Percentiles rank a stretch among this genome's conserved stretches.
Conservation (phyloP, 2,888 invertebrate species). For the Lydus trimaculatus region DNA sequence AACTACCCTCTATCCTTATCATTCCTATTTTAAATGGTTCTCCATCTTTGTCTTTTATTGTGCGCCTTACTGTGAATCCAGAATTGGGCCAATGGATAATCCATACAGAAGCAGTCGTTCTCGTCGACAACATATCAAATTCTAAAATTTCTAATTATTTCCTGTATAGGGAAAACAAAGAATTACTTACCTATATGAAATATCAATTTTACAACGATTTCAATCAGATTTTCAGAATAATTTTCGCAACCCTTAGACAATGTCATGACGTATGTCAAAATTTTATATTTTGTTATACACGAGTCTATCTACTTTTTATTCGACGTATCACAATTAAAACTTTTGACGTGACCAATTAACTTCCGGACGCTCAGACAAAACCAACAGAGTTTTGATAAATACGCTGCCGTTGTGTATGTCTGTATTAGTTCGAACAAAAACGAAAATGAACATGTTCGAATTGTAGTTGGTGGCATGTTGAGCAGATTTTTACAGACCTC, state of each 20-base stretch:
- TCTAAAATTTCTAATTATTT: not conserved
- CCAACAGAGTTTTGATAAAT: constrained; percentile 9
- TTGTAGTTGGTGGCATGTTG: not conserved
- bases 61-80: not conserved
- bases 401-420: not conserved
- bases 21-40: not conserved
- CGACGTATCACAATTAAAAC: constrained; percentile 15
- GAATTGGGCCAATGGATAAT: constrained; percentile 9
- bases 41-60: not conserved
- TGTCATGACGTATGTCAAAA: not conserved
- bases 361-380: constrained; percentile 8
- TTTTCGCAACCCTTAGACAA: not conserved
- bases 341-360: constrained; percentile 32
- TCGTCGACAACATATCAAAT: not conserved
- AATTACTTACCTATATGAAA: not conserved
- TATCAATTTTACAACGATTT: not conserved
- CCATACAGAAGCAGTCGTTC: not conserved
- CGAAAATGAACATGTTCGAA: constrained; percentile 1
- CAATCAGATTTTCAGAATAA: not conserved
- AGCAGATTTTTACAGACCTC: not conserved
- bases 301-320: constrained; percentile 4
- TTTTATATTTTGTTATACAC: not conserved
- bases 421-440: not conserved
- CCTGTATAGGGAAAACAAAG: not conserved
- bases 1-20: not conserved